Evolutionary conservation across 2,888 invertebrate genomes (phyloP).

Genomic region (Pachydiplax longipennis): DNA sequence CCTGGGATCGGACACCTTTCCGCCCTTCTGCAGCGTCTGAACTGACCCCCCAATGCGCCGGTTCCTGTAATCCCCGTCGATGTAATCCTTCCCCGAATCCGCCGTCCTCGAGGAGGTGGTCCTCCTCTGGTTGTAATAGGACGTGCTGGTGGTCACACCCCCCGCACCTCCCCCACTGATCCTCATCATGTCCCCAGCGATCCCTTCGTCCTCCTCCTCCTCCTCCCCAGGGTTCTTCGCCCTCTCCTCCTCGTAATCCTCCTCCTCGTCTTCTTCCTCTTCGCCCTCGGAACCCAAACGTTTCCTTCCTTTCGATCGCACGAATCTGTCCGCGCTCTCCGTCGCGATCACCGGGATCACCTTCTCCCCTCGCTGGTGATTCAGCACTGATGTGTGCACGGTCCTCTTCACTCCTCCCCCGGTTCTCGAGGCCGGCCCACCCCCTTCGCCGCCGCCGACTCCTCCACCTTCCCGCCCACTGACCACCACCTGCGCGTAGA

Average conservation of each 20-base stretch:
- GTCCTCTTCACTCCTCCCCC: slow-evolving; percentile 59
- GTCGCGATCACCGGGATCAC: slow-evolving; percentile 34
- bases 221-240: slow-evolving; percentile 53
- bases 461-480: slow-evolving; percentile 52
- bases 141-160: slow-evolving; percentile 10
- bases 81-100: slow-evolving; percentile 22
- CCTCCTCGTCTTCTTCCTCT: slow-evolving; percentile 51
- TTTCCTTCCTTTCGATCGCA: slow-evolving; percentile 69
- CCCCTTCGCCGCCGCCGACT: slow-evolving; percentile 33
- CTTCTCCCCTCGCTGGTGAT: slow-evolving; percentile 43
- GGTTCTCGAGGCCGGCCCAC: slow-evolving; percentile 7
- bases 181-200: not conserved
- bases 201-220: slow-evolving; percentile 33
- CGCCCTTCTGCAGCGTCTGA: not conserved
- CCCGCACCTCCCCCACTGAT: slow-evolving; percentile 1
- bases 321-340: slow-evolving; percentile 57
- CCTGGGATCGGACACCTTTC: not conserved
- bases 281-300: slow-evolving; percentile 69
- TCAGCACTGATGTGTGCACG: slow-evolving; percentile 62
- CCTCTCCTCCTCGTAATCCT: slow-evolving; percentile 61
- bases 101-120: slow-evolving; percentile 6
- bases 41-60: not conserved
- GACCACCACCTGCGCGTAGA: slow-evolving; percentile 77
- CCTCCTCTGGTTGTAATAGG: slow-evolving; percentile 14
- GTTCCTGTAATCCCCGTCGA: slow-evolving; percentile 18